Evolutionary conservation across 2,888 invertebrate species (phyloP).

Genomic region (Drosophila pseudotalamancana): DNA sequence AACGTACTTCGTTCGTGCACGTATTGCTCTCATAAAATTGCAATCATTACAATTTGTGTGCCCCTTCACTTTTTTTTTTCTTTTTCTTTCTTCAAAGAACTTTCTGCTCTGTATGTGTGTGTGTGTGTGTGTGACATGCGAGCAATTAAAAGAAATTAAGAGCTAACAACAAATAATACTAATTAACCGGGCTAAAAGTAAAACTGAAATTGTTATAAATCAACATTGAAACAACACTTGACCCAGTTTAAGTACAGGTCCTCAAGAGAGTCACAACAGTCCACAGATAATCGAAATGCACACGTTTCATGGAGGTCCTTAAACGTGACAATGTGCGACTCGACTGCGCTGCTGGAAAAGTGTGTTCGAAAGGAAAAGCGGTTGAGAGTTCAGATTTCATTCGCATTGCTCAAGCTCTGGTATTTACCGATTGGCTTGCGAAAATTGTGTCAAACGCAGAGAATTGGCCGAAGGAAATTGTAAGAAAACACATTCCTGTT

Average conservation of each 20-base stretch:
- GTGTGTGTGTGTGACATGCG: slow-evolving; percentile 33
- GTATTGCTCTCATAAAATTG: slow-evolving; percentile 65
- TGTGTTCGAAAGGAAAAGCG: neutral
- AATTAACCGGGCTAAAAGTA: slow-evolving; percentile 59
- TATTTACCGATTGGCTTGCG: slow-evolving; percentile 40
- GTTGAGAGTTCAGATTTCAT: slow-evolving; percentile 21
- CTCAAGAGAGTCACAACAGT: slow-evolving; percentile 31
- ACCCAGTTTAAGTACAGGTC: slow-evolving; percentile 42
- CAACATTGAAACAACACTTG: slow-evolving; percentile 46
- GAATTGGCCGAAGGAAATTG: slow-evolving; percentile 24
- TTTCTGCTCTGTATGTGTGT: neutral
- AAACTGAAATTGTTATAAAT: slow-evolving; percentile 35
- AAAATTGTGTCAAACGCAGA: slow-evolving; percentile 52
- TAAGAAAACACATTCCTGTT: slow-evolving; percentile 8
- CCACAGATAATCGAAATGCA: slow-evolving; percentile 48
- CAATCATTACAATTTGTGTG: slow-evolving; percentile 61
- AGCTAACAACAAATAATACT: slow-evolving; percentile 45
- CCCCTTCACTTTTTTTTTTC: slow-evolving; percentile 8
- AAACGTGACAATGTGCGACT: slow-evolving; percentile 65
- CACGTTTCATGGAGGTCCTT: slow-evolving; percentile 44
- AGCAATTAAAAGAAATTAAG: slow-evolving; percentile 63
- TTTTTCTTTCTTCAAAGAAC: no score
- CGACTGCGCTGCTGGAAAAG: neutral
- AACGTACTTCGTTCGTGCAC: no score
- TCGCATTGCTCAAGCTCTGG: slow-evolving; percentile 22